These are phyloP conservation scores for Brachyopa scutellaris DNA, from an alignment of 2,888 invertebrate genomes.

Conservation along the genomic window DNA sequence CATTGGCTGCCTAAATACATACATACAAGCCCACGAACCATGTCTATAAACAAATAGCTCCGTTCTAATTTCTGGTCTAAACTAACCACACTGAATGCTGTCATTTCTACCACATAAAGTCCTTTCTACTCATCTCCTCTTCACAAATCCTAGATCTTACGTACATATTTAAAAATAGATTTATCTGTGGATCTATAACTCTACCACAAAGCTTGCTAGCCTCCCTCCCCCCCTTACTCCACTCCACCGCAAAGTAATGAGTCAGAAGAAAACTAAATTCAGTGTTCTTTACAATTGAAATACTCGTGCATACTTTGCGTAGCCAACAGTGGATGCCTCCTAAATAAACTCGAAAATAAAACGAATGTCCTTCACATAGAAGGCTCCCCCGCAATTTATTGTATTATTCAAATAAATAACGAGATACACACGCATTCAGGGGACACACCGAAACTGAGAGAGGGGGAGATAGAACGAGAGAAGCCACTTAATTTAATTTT, in stretches of 20 bases:
- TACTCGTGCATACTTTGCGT: neutral
- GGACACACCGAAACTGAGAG: constrained; percentile 3
- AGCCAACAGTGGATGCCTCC: neutral
- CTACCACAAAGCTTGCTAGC: constrained; percentile 1
- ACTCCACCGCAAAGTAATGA: constrained; percentile 17
- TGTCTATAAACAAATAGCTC: too few species aligned
- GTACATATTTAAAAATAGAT: constrained; percentile 24
- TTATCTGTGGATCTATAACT: constrained; percentile 21
- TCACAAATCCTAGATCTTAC: constrained; percentile 23
- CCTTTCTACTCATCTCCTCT: neutral
- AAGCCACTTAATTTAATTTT: constrained; percentile 60
- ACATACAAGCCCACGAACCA: too few species aligned
- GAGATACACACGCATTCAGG: neutral
- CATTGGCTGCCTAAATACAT: too few species aligned
- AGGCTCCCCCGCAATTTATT: constrained; percentile 41
- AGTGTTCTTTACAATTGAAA: constrained; percentile 27
- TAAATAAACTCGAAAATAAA: constrained; percentile 44
- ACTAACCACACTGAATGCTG: neutral
- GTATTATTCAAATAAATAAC: constrained; percentile 56
- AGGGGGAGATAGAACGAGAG: too few species aligned
- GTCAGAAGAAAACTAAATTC: constrained; percentile 37
- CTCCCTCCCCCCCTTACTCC: neutral
- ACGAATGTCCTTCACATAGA: constrained; percentile 24
- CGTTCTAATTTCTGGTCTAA: neutral
- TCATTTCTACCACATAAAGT: neutral